phyloP scores from a whole-genome alignment of 2,888 invertebrate genomes.

The Ophioninae sp. region DNA sequence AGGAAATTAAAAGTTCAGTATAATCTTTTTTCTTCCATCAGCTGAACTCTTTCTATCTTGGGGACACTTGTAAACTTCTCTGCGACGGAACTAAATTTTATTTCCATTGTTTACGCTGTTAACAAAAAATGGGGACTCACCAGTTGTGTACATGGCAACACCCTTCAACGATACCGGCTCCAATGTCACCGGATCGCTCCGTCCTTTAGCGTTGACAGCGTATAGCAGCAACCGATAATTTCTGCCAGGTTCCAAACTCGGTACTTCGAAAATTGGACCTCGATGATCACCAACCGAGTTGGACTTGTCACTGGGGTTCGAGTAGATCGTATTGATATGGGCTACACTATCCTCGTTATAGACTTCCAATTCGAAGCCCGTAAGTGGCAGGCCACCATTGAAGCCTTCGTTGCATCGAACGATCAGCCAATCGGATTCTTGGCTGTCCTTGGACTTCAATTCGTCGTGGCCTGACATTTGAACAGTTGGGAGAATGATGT shows the following conservation, averaged over 20 bases:
- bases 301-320: slow-evolving; percentile 74
- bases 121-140: slow-evolving; percentile 66
- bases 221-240: slow-evolving; percentile 91
- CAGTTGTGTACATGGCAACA: slow-evolving; percentile 85
- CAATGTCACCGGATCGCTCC: slow-evolving; percentile 91
- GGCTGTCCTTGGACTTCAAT: slow-evolving; percentile 73
- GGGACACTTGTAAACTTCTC: slow-evolving; percentile 3
- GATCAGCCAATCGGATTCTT: slow-evolving; percentile 87
- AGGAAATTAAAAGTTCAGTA: slow-evolving; percentile 39
- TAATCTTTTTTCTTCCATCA: slow-evolving; percentile 31
- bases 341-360: slow-evolving; percentile 77
- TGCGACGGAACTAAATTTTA: no score
- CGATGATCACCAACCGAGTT: slow-evolving; percentile 35
- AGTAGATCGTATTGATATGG: slow-evolving; percentile 74
- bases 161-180: slow-evolving; percentile 93
- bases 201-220: slow-evolving; percentile 93
- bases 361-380: slow-evolving; percentile 79
- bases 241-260: slow-evolving; percentile 87
- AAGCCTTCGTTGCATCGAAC: slow-evolving; percentile 94
- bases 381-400: slow-evolving; percentile 93
- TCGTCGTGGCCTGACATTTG: slow-evolving; percentile 73
- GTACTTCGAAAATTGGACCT: slow-evolving; percentile 86
- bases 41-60: slow-evolving; percentile 28
- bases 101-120: no score
- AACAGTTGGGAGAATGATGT: neutral